Evolutionary conservation across 2,888 invertebrate genomes (phyloP), one percentile per base, ranked within the genome.

Genomic region (Drosophila mettleri): DNA sequence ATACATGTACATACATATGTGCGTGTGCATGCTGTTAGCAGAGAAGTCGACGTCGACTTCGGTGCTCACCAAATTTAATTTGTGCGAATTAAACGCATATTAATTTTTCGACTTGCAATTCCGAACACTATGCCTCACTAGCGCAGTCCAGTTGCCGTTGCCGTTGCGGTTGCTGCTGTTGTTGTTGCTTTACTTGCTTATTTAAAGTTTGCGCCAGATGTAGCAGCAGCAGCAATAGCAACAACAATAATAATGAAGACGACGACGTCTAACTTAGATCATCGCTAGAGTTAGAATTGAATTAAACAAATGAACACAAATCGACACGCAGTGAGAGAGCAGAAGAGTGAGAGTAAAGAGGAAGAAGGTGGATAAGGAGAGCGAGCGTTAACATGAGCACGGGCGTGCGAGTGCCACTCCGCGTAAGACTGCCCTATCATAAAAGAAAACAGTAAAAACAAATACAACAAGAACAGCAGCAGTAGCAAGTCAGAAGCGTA

Each of bases 201-300:
- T 66, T 81, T 77, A 64, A 70, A 81, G 74, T 80, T 82, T 62
- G 41, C 64, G 78, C 83, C 78, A 86, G 80, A 86, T 86, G 78
- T 83, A 70, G 78, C 64, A 66, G 45, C 62, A 73, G 59, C 8
- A 62, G 8, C 22, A 60, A 29, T 14, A 53, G 14, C 31, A 73
- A 22, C 43, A 72, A 53, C 10, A 64, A 8, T 27, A 67, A 46
- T 12, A 53, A 29, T 20, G 45, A 60, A 57, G 53, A 68, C 46
- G 63, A 63, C 67, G 76, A 74, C 86, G 80, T 79, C 83, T 78
- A 88, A 89, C 85, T 90, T 90, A 90, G 90, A 90, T 90, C 90
- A 90, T 90, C 90, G 90, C 87, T 80, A 82, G 81, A 90, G 86
- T 90, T 90, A 90, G 90, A 85, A 88, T 77, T 75, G 73, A 86